Conservation (phyloP, 1,140 invertebrate species). For the Sycophaga agraensis region DNA sequence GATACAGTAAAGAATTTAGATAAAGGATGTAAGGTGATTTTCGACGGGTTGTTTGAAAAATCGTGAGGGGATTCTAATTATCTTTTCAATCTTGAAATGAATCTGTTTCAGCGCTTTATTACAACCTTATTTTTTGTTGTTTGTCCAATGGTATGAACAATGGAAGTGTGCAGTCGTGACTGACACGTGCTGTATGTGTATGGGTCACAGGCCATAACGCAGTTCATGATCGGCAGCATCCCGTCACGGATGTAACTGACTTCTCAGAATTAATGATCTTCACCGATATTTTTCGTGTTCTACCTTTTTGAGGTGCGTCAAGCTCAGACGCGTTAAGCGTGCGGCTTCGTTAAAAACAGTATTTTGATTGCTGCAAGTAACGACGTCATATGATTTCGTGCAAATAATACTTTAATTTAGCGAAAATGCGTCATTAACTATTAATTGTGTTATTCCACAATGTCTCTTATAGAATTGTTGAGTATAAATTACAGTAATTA, state of each 20-base stretch:
- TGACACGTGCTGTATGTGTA: slow-evolving; percentile 34
- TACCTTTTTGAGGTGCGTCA: slow-evolving; percentile 19
- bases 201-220: slow-evolving; percentile 41
- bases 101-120: slow-evolving; percentile 34
- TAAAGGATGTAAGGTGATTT: too few species aligned
- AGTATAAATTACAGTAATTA: too few species aligned
- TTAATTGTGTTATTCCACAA: too few species aligned
- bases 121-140: slow-evolving; percentile 9
- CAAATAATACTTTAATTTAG: too few species aligned
- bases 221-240: slow-evolving; percentile 44
- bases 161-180: slow-evolving; percentile 36
- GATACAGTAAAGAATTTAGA: too few species aligned
- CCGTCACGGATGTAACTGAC: slow-evolving; percentile 40
- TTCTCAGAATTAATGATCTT: slow-evolving; percentile 48
- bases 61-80: too few species aligned
- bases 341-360: slow-evolving; percentile 9
- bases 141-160: not conserved
- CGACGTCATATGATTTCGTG: too few species aligned
- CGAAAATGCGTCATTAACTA: too few species aligned
- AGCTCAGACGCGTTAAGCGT: slow-evolving; percentile 3
- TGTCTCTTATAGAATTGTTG: too few species aligned
- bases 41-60: too few species aligned
- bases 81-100: slow-evolving; percentile 32
- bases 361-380: too few species aligned
- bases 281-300: slow-evolving; percentile 44